Percentiles rank a stretch among this genome's conserved stretches.
These are phyloP conservation scores for Protosalanx chinensis DNA, from an alignment of 2,797 vertebrate species.

Conservation along the genomic window DNA sequence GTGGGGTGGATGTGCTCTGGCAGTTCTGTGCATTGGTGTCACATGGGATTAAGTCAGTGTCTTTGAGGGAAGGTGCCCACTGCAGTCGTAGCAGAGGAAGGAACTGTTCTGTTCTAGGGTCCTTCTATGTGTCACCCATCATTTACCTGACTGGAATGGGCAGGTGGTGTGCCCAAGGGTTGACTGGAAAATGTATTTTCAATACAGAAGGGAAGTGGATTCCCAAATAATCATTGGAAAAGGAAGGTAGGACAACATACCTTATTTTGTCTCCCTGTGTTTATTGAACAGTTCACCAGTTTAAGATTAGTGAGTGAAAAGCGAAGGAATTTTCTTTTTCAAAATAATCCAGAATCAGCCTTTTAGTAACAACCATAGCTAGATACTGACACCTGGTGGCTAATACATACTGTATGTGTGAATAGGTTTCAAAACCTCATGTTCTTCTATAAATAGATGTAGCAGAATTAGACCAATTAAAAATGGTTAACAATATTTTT, in stretches of 20 bases:
- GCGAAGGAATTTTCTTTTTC: neutral
- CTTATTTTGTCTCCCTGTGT: neutral
- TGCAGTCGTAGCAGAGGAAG: constrained; percentile 49
- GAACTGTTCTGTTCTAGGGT: constrained; percentile 66
- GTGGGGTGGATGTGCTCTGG: constrained; percentile 65
- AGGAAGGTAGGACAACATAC: neutral
- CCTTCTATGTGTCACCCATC: constrained; percentile 59
- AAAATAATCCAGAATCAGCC: neutral
- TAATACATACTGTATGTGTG: neutral
- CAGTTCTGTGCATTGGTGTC: constrained; percentile 74
- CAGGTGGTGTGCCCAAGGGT: constrained; percentile 50
- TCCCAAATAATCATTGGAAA: neutral
- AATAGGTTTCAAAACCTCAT: constrained; percentile 9
- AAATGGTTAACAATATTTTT: neutral
- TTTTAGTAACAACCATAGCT: constrained; percentile 40
- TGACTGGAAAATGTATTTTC: neutral
- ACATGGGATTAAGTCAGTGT: constrained; percentile 67
- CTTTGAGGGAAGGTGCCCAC: constrained; percentile 47
- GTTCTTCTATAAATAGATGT: neutral
- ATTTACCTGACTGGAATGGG: constrained; percentile 60
- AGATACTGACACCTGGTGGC: constrained; percentile 65
- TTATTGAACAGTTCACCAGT: no score
- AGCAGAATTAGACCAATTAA: neutral
- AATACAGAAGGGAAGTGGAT: neutral
- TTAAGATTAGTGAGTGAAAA: no score